These are phyloP conservation scores for Chaetodon trifasciatus DNA, from an alignment of 2,797 vertebrate genomes.

Conservation along the genomic window DNA sequence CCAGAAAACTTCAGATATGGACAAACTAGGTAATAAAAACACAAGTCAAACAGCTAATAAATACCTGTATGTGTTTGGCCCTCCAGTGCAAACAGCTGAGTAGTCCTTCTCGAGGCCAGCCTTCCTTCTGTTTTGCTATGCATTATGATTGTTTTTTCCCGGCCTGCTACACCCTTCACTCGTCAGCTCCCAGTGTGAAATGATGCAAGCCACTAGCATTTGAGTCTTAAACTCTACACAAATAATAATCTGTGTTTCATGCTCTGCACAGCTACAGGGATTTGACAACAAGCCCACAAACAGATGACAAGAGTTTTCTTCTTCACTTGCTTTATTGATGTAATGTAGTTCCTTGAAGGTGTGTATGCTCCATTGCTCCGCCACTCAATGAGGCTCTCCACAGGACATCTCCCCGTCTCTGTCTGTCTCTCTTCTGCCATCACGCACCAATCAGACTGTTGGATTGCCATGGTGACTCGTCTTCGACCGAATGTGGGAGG, in stretches of 20 bases:
- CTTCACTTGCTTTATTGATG: conserved; percentile 51
- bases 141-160: not conserved
- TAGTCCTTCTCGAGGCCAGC: not conserved
- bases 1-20: not conserved
- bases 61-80: too few relatives aligned
- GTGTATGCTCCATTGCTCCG: conserved; percentile 50
- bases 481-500: conserved; percentile 69
- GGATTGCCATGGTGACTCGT: conserved; percentile 77
- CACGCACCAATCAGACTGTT: conserved; percentile 50
- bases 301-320: conserved; percentile 9
- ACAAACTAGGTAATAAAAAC: not conserved
- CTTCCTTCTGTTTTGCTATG: not conserved
- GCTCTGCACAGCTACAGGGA: not conserved
- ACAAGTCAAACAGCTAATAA: not conserved
- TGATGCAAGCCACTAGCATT: not conserved
- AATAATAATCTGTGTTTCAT: not conserved
- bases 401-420: conserved; percentile 55
- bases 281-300: conserved; percentile 21
- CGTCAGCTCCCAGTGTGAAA: not conserved
- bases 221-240: not conserved
- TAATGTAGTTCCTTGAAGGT: conserved; percentile 38
- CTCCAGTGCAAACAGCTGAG: not conserved
- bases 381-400: conserved; percentile 72
- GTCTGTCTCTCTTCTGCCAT: conserved; percentile 48
- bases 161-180: not conserved